Percentiles rank a stretch among this genome's conserved stretches.
Conservation (phyloP, 2,113 vertebrate species). For the Malurus alboscapulatus region DNA sequence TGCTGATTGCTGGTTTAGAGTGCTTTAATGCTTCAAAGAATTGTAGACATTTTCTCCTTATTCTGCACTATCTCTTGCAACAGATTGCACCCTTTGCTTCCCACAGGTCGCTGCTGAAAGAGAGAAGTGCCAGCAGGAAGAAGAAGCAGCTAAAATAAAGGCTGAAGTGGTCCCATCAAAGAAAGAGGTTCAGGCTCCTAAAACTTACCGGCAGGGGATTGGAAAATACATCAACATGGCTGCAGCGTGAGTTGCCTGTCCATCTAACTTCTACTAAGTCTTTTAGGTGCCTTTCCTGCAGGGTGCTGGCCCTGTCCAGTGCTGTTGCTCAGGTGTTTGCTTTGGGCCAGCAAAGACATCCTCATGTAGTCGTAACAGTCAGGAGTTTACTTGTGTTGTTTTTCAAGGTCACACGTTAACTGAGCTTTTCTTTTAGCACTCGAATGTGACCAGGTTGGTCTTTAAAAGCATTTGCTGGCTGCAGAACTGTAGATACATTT, state of each 20-base stretch:
- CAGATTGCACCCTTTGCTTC: neutral
- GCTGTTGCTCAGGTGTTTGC: neutral
- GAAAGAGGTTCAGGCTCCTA: conserved; percentile 76
- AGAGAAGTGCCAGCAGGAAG: conserved; percentile 77
- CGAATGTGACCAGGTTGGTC: neutral
- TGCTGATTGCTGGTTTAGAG: neutral
- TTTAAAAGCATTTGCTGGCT: neutral
- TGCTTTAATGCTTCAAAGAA: neutral
- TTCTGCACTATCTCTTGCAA: neutral
- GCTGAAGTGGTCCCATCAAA: conserved; percentile 65
- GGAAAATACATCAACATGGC: conserved; percentile 94
- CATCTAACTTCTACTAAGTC: neutral
- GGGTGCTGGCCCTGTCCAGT: neutral
- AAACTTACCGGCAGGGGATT: conserved; percentile 86
- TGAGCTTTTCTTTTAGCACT: neutral
- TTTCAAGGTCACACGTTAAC: neutral
- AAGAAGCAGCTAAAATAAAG: conserved; percentile 75
- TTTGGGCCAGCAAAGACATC: neutral
- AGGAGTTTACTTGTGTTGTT: neutral
- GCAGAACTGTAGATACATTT: neutral
- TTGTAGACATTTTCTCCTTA: neutral
- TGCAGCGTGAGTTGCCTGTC: conserved; percentile 77
- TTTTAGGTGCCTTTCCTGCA: neutral
- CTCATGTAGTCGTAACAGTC: neutral
- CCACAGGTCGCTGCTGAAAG: conserved; percentile 90